Evolutionary conservation across 2,797 vertebrate genomes (phyloP).

Genomic region (Coregonus sp.): DNA sequence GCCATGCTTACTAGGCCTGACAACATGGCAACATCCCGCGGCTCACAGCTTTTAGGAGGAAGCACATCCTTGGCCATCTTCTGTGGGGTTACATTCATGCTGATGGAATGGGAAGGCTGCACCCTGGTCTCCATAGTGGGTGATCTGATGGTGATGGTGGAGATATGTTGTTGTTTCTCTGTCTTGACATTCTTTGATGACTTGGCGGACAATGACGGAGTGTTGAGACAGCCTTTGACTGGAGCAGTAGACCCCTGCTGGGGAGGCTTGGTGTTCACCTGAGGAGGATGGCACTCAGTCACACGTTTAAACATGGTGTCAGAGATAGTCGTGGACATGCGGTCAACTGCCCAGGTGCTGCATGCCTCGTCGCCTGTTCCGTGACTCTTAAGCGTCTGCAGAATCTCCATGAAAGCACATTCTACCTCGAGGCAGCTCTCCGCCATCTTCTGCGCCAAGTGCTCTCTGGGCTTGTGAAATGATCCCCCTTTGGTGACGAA

Average conservation of each 20-base stretch:
- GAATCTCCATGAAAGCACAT: conserved; percentile 6
- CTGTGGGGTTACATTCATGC: background rate
- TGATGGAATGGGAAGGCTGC: background rate
- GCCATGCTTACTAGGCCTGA: background rate
- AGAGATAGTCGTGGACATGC: conserved; percentile 10
- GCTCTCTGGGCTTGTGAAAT: background rate
- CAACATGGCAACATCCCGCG: background rate
- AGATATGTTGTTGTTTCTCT: background rate
- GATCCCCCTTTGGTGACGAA: background rate
- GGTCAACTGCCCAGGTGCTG: background rate
- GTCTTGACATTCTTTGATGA: background rate
- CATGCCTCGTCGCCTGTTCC: background rate
- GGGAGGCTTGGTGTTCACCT: background rate
- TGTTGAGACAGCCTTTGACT: background rate
- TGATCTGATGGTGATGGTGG: background rate
- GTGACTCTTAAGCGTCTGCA: background rate
- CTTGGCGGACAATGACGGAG: too few relatives aligned
- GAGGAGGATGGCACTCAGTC: background rate
- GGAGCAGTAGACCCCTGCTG: background rate
- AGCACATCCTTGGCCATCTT: background rate
- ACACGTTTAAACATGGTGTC: conserved; percentile 5
- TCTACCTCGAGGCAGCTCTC: conserved; percentile 11
- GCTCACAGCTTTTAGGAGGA: background rate
- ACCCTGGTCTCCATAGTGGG: too few relatives aligned
- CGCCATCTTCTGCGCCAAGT: background rate